These are phyloP conservation scores for Orcinus orca DNA, from an alignment of 2,113 vertebrate species.

Conservation along the genomic window DNA sequence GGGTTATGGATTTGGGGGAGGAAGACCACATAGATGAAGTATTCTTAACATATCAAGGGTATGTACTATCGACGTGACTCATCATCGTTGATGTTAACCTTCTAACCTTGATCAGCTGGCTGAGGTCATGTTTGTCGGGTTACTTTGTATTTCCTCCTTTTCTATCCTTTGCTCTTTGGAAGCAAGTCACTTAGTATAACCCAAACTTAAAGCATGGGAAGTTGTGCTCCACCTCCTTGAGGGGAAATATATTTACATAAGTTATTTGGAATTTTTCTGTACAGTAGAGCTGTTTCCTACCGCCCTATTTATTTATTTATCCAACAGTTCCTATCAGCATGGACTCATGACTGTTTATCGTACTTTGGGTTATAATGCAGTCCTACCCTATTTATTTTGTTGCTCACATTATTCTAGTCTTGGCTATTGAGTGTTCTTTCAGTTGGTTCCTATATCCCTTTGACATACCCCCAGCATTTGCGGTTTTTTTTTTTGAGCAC, in stretches of 20 bases:
- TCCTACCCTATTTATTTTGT: background rate
- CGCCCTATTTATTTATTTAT: background rate
- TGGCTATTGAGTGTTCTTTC: background rate
- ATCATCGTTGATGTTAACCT: background rate
- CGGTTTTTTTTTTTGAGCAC: background rate
- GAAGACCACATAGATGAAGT: background rate
- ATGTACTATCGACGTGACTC: background rate
- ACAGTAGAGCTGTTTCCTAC: background rate
- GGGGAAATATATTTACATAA: background rate
- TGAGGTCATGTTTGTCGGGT: background rate
- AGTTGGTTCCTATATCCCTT: background rate
- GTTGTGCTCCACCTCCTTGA: background rate
- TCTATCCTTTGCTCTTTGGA: background rate
- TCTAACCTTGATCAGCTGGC: background rate
- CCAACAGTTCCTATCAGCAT: background rate
- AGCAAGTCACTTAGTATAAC: background rate
- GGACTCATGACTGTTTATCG: background rate
- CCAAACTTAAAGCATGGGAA: background rate
- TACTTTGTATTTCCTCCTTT: background rate
- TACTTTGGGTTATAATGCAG: background rate
- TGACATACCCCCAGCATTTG: background rate
- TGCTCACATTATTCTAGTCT: background rate
- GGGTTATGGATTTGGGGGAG: background rate
- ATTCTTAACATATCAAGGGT: background rate
- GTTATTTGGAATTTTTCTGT: constrained; percentile 4